These are phyloP conservation scores for Acanthosepion lycidas DNA, from an alignment of 2,888 invertebrate species.

Conservation along the genomic window DNA sequence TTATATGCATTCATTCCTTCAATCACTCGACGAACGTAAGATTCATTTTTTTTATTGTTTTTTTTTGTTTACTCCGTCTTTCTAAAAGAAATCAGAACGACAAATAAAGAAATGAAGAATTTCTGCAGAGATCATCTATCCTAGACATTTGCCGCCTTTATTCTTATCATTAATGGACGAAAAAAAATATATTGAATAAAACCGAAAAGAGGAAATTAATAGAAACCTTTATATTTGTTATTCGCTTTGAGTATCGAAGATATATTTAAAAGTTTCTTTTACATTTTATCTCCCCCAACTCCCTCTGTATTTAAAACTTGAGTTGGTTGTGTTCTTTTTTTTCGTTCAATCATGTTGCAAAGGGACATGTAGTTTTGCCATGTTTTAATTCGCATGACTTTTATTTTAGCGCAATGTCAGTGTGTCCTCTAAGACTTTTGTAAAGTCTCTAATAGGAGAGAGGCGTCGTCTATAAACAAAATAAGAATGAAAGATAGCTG, in stretches of 20 bases:
- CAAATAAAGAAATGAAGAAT: neutral
- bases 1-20: neutral
- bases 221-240: neutral
- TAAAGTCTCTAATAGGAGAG: neutral
- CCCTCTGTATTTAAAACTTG: neutral
- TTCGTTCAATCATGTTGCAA: neutral
- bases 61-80: neutral
- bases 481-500: neutral
- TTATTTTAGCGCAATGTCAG: neutral
- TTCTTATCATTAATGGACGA: neutral
- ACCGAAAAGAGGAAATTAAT: neutral
- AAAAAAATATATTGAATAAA: neutral
- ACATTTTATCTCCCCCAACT: neutral
- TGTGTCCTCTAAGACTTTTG: neutral
- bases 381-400: neutral
- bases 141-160: neutral
- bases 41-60: neutral
- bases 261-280: neutral
- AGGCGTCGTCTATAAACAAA: neutral
- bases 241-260: neutral
- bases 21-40: neutral
- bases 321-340: neutral
- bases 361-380: constrained; percentile 18
- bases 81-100: neutral
- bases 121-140: neutral